Percentiles rank a stretch among this genome's conserved stretches.
Evolutionary conservation across 2,888 invertebrate genomes (phyloP).

Genomic region (Oxytorus armatus): DNA sequence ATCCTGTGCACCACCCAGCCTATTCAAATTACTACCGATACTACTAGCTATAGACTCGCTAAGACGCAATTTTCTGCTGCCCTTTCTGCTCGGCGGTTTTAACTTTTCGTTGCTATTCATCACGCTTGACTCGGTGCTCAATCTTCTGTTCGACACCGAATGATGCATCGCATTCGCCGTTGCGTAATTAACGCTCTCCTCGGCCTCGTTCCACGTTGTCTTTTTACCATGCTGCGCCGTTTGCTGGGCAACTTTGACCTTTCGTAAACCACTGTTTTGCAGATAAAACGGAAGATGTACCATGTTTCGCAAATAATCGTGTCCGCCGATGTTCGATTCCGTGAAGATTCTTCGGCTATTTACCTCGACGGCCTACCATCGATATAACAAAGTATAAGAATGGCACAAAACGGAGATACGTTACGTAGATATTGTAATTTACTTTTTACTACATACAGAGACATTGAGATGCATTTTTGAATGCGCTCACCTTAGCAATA

Average conservation of each 20-base stretch:
- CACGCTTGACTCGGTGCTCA: slow-evolving; percentile 93
- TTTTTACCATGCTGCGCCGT: slow-evolving; percentile 86
- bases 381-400: slow-evolving; percentile 65
- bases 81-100: slow-evolving; percentile 86
- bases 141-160: slow-evolving; percentile 89
- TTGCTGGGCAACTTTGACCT: slow-evolving; percentile 94
- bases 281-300: slow-evolving; percentile 99
- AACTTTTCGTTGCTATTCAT: slow-evolving; percentile 94
- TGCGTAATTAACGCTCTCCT: slow-evolving; percentile 85
- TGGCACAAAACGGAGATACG: neutral
- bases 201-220: slow-evolving; percentile 85
- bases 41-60: slow-evolving; percentile 97
- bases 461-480: neutral
- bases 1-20: slow-evolving; percentile 90
- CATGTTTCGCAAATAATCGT: slow-evolving; percentile 97
- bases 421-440: neutral
- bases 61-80: slow-evolving; percentile 91
- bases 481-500: slow-evolving; percentile 92
- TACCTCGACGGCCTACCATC: slow-evolving; percentile 92
- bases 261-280: slow-evolving; percentile 97
- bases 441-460: slow-evolving; percentile 15
- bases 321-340: slow-evolving; percentile 97
- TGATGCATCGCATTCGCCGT: slow-evolving; percentile 84
- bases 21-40: slow-evolving; percentile 94
- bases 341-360: slow-evolving; percentile 94